Evolutionary conservation across 2,888 invertebrate genomes (phyloP), one percentile per base, ranked within the genome.

Genomic region (Amphimallon solstitiale): DNA sequence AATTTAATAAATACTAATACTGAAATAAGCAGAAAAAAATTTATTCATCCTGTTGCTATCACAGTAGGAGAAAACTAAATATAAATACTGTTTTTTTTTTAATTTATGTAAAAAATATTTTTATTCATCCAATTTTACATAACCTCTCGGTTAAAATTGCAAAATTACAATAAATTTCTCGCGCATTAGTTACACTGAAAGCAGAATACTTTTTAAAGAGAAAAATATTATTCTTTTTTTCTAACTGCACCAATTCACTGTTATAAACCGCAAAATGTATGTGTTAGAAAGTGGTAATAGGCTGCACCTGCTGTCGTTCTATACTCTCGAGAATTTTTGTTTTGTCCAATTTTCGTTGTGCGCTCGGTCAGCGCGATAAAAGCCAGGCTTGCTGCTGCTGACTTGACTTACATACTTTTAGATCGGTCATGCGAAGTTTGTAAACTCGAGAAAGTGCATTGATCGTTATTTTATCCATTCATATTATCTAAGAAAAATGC

Each of bases 231-330:
- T 7, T 45, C 17, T 45, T 45, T 10, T 19, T 45, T 3, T 14
- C 19, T 2, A 2, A 45, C 19, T 45, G 19, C n/a, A n/a, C 19
- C 2, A 9, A 9, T 17, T 15, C 45, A 9, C 17, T 3, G 10
- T 45, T 17, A 6, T 1, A 10, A 45, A 45, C 45, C 45, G 45
- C 45, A 45, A 45, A 45, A 19, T 45, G 17, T n/a, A n/a, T 45
- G 19, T 17, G 19, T 45, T 45, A 45, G 45, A 45, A 45, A 45
- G 45, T 45, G 19, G 7, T 19, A 10, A 45, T 45, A 19, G 10
- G 19, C n/a, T 45, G 45, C 45, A 45, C 45, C 45, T 45, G 45
- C 38, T 38, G n/a, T n/a, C n/a, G n/a, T n/a, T 29, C 29, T 5
- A 29, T 29, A 29, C 29, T 7, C 29, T 29, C 7, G 29, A 29